phyloP scores from a whole-genome alignment of 1,140 invertebrate species.

The Tetramorium alpestre region DNA sequence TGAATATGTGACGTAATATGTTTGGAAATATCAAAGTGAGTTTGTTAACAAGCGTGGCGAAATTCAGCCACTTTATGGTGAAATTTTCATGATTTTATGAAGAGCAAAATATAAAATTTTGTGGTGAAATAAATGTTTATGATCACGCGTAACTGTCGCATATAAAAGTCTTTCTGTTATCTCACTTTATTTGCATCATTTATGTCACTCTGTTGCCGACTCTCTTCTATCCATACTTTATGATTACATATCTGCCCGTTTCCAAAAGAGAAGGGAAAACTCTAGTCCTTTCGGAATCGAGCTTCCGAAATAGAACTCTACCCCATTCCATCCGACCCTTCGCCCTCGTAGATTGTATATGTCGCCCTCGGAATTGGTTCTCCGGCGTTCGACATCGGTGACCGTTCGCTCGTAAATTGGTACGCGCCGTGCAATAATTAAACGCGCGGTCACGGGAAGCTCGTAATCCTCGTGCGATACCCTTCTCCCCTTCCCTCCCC shows the following conservation, averaged over 20 bases:
- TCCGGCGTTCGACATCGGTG: conserved; percentile 56
- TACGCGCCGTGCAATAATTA: conserved; percentile 61
- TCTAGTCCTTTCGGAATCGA: background rate
- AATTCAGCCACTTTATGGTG: background rate
- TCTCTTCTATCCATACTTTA: background rate
- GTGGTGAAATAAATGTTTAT: background rate
- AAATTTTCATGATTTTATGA: background rate
- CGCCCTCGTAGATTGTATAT: conserved; percentile 56
- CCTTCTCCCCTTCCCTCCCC: too few relatives aligned
- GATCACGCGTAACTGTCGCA: background rate
- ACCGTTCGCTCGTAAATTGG: conserved; percentile 59
- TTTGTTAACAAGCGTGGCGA: background rate
- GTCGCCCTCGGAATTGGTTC: conserved; percentile 59
- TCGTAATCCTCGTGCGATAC: conserved; percentile 34
- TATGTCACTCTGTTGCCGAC: background rate
- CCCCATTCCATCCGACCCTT: conserved; percentile 14
- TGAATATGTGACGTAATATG: background rate
- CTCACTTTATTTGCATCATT: background rate
- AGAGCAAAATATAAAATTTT: conserved; percentile 23
- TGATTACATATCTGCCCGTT: conserved; percentile 10
- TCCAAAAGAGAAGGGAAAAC: conserved; percentile 18
- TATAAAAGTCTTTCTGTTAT: background rate
- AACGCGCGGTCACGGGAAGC: conserved; percentile 49
- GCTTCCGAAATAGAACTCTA: conserved; percentile 19
- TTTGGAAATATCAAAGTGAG: background rate